phyloP scores from a whole-genome alignment of 2,888 invertebrate species.

The Protodeltote pygarga region DNA sequence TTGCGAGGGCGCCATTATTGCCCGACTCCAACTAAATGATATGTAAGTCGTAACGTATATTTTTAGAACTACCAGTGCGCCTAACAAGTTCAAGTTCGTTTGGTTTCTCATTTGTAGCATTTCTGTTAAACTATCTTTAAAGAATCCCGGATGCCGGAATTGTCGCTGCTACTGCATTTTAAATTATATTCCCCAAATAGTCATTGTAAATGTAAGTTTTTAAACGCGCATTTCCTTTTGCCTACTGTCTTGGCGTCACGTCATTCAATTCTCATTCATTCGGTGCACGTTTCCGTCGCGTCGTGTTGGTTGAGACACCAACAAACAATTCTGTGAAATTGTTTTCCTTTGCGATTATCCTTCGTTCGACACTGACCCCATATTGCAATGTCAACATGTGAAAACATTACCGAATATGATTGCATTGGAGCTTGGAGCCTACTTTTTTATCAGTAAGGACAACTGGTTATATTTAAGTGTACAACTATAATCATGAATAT shows the following conservation, averaged over 20 bases:
- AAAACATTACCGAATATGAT: slow-evolving; percentile 53
- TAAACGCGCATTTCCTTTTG: slow-evolving; percentile 31
- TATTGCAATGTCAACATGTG: slow-evolving; percentile 71
- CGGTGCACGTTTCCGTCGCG: slow-evolving; percentile 54
- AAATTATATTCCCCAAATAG: slow-evolving; percentile 17
- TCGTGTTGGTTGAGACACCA: slow-evolving; percentile 47
- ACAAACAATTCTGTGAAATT: slow-evolving; percentile 66
- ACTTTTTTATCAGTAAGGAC: slow-evolving; percentile 64
- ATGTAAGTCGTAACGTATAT: slow-evolving; percentile 65
- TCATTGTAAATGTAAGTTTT: slow-evolving; percentile 14
- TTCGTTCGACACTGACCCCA: slow-evolving; percentile 73
- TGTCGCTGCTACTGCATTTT: slow-evolving; percentile 13
- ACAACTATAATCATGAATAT: slow-evolving; percentile 50
- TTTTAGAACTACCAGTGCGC: slow-evolving; percentile 64
- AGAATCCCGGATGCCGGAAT: slow-evolving; percentile 1
- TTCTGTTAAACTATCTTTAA: slow-evolving; percentile 3
- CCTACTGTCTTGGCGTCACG: slow-evolving; percentile 42
- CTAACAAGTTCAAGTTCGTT: slow-evolving; percentile 76
- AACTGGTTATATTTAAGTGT: slow-evolving; percentile 47
- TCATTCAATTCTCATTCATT: slow-evolving; percentile 55
- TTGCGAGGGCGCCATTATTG: slow-evolving; percentile 42
- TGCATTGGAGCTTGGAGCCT: slow-evolving; percentile 47
- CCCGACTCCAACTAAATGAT: slow-evolving; percentile 40
- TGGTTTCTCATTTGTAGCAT: slow-evolving; percentile 54
- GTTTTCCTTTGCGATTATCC: slow-evolving; percentile 66